A percentile compares a stretch with the other conserved stretches of the same genome.
These are phyloP conservation scores for Rhinolophus sinicus DNA, from an alignment of 2,113 vertebrate genomes.

Conservation along the genomic window DNA sequence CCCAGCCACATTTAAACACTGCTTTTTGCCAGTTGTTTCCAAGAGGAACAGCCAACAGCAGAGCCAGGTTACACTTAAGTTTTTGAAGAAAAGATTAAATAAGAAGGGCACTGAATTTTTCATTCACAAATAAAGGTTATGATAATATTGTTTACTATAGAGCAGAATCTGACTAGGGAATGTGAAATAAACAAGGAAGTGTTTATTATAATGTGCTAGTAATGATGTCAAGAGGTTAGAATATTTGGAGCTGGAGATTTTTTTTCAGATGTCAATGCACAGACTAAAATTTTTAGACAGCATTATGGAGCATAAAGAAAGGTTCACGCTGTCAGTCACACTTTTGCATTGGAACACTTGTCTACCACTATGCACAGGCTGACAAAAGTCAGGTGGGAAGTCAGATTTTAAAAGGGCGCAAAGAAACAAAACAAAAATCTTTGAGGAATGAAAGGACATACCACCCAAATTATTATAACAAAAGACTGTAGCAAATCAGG, in stretches of 20 bases:
- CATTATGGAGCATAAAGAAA: neutral
- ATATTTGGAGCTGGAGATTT: neutral
- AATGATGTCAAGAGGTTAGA: neutral
- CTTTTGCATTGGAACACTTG: neutral
- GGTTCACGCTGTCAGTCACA: neutral
- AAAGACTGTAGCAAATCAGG: neutral
- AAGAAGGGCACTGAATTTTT: neutral
- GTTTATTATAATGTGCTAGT: neutral
- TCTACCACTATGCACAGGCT: neutral
- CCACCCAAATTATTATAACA: neutral
- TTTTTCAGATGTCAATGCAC: neutral
- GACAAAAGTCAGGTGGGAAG: neutral
- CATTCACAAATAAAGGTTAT: neutral
- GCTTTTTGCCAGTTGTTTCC: neutral
- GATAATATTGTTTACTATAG: neutral
- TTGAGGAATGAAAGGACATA: neutral
- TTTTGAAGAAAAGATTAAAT: neutral
- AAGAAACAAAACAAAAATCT: too few species aligned
- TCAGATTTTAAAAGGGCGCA: neutral
- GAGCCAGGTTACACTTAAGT: neutral
- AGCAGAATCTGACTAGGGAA: neutral
- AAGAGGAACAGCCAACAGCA: neutral
- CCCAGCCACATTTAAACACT: neutral
- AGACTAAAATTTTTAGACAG: rapidly evolving
- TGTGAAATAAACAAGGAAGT: neutral